phyloP scores from a whole-genome alignment of 64 coral and sea anemone genomes.

The Cladopsammia gracilis region DNA sequence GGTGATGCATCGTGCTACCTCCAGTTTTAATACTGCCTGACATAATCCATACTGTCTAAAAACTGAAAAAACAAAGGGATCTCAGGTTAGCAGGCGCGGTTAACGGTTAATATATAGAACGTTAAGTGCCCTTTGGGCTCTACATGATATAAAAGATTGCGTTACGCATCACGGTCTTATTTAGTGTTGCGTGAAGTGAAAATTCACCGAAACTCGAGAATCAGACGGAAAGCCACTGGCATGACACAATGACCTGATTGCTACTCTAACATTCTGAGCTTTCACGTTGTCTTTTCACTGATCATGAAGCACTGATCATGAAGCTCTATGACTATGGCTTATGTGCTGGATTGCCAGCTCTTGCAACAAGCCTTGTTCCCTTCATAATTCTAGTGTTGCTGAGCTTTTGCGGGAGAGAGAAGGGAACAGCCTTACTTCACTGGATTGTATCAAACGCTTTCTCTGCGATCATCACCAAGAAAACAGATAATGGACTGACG shows the following conservation, averaged over 20 bases:
- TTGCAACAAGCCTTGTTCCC: conserved; percentile 6
- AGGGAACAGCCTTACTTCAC: not conserved
- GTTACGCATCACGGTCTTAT: too few relatives aligned
- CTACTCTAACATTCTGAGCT: too few relatives aligned
- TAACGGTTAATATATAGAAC: too few relatives aligned
- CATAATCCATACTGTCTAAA: too few relatives aligned
- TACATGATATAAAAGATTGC: too few relatives aligned
- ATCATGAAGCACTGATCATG: conserved; percentile 31
- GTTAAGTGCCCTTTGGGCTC: too few relatives aligned
- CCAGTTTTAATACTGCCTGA: too few relatives aligned
- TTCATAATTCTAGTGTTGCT: not conserved
- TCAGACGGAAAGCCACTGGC: not conserved
- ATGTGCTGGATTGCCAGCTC: not conserved
- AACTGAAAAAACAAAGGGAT: too few relatives aligned
- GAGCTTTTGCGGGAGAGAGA: not conserved
- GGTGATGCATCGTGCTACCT: too few relatives aligned
- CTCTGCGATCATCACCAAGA: not conserved
- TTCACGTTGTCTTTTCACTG: not conserved
- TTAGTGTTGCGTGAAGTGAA: too few relatives aligned
- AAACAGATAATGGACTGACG: not conserved
- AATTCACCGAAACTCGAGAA: too few relatives aligned
- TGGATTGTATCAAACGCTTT: conserved; percentile 20
- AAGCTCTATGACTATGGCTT: not conserved
- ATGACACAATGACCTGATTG: not conserved
- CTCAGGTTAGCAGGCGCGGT: too few relatives aligned